Evolutionary conservation across 1,140 invertebrate genomes (phyloP), one percentile per base, ranked within the genome.

Genomic region (Drosophila miranda): DNA sequence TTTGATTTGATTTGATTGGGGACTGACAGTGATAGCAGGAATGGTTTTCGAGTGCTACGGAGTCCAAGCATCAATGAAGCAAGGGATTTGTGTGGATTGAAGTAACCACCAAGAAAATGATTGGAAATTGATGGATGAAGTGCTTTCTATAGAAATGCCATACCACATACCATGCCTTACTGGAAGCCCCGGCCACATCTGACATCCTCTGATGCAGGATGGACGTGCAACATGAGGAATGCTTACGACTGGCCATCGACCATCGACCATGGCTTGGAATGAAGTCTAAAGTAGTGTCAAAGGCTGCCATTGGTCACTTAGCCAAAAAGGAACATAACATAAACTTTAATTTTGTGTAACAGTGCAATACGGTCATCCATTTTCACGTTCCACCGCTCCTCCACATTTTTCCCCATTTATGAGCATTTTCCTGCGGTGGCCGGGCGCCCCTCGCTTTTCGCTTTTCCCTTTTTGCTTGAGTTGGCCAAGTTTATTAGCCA

Each of bases 401-500:
- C 8, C 16, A 30, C 52, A 56, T 53, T 54, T 64, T 60, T 49
- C 16, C 66, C 57, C 66, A 82, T 82, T 83, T 78, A 71, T 70
- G 57, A 43, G 63, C 46, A 62, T 78, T 63, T 55, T 74, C 62
- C 66, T 61, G 52, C 30, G 45, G 57, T 70, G 58, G 19, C 67
- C 44, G 14, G 56, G 49, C 66, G 21, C 13, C n/a, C n/a, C 50
- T 38, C 43, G 51, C 26, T n/a, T 13, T 43, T 23, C n/a, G 38
- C 23, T 26, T 5, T 0, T 26, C 19, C 1, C 46, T 28, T 62
- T 58, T 74, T 1, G 16, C 62, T 73, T 52, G 58, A 72, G 53
- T 70, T 80, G 64, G 69, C 34, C 3, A 38, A 38, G 34, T 38
- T 38, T 38, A 38, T 38, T 38, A 38, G 34, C 34, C 34, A 38